Conservation (phyloP, 1,140 invertebrate species). For the Oppia nitens region DNA sequence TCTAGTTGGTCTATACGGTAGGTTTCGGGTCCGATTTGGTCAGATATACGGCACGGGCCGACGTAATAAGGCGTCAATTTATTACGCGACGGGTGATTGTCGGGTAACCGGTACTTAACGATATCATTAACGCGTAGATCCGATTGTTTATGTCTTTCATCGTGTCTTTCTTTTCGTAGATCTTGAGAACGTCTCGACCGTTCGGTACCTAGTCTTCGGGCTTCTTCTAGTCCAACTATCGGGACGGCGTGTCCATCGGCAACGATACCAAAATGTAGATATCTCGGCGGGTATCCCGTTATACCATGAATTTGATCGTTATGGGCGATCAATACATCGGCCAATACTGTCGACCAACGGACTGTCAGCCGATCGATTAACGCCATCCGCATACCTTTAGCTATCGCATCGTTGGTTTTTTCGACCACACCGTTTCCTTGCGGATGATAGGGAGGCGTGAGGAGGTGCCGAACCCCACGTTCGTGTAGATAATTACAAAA, state of each 20-base stretch:
- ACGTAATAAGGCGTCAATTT: too few species aligned
- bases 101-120: too few species aligned
- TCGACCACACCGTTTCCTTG: constrained; percentile 24
- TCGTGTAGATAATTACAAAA: constrained; percentile 11
- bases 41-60: too few species aligned
- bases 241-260: background rate
- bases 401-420: background rate
- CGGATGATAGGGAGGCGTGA: constrained; percentile 23
- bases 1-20: too few species aligned
- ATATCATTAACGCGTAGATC: too few species aligned
- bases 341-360: background rate
- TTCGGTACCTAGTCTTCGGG: background rate
- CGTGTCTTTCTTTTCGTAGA: too few species aligned
- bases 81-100: too few species aligned
- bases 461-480: constrained; percentile 19
- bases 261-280: background rate
- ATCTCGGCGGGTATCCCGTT: background rate
- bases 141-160: too few species aligned
- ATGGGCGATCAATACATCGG: background rate
- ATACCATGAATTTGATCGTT: background rate
- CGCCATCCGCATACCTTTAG: background rate
- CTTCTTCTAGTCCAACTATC: background rate
- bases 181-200: too few species aligned
- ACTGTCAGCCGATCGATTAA: background rate
- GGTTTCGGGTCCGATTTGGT: too few species aligned